Evolutionary conservation across 2,113 vertebrate genomes (phyloP).

Genomic region (Otolemur garnettii): DNA sequence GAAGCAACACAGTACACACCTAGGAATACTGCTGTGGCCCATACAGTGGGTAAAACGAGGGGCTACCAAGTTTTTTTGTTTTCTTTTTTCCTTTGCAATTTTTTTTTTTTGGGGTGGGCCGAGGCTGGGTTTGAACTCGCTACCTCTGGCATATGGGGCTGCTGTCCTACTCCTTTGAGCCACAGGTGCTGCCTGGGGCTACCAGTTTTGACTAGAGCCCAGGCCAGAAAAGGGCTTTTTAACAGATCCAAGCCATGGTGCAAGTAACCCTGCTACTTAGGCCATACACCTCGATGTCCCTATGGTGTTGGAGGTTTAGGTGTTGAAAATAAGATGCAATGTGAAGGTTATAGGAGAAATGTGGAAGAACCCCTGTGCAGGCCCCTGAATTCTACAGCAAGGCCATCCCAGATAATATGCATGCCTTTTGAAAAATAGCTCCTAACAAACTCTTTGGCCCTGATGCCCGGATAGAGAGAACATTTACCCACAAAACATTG

Average conservation of each 20-base stretch:
- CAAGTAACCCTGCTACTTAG: neutral
- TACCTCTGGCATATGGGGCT: no score
- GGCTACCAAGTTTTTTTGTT: neutral
- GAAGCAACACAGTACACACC: neutral
- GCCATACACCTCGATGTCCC: neutral
- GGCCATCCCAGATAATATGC: neutral
- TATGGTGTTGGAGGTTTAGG: neutral
- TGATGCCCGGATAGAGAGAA: neutral
- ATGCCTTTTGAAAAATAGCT: conserved; percentile 2
- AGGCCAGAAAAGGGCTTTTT: neutral
- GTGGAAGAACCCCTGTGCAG: neutral
- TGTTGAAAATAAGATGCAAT: neutral
- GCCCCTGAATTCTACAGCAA: neutral
- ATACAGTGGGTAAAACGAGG: neutral
- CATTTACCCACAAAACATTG: neutral
- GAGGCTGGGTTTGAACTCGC: no score
- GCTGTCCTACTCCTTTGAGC: no score
- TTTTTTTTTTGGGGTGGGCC: no score
- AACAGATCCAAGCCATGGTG: neutral
- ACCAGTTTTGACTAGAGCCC: neutral
- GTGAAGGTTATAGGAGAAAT: neutral
- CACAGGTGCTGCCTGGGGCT: no score
- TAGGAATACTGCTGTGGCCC: neutral
- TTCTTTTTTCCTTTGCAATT: no score
- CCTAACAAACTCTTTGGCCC: neutral